Conservation (phyloP, 92 coral and sea anemone species). For the Palythoa grandiflora region DNA sequence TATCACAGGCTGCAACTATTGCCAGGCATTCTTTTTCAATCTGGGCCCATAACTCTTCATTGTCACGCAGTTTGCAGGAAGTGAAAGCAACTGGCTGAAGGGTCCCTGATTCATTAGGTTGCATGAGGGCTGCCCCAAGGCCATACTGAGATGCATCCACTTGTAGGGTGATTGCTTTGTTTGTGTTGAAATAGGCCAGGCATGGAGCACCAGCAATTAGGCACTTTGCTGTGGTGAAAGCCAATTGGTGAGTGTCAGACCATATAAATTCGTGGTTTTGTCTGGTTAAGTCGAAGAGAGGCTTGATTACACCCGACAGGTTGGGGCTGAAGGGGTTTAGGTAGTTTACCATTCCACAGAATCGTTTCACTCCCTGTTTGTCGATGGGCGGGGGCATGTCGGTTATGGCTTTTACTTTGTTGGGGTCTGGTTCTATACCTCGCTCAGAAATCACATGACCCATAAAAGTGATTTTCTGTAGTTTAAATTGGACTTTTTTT, state of each 20-base stretch:
- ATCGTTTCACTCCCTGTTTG: slow-evolving; percentile 37
- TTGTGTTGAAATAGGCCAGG: slow-evolving; percentile 48
- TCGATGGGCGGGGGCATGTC: slow-evolving; percentile 49
- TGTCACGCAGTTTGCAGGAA: slow-evolving; percentile 40
- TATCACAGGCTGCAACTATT: slow-evolving; percentile 46
- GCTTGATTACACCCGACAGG: slow-evolving; percentile 54
- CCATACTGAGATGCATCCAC: slow-evolving; percentile 46
- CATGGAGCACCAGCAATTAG: slow-evolving; percentile 43
- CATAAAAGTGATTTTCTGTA: slow-evolving; percentile 46
- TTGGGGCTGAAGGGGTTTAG: slow-evolving; percentile 38
- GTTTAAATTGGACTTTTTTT: slow-evolving; percentile 56
- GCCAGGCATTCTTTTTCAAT: slow-evolving; percentile 46
- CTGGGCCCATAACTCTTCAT: slow-evolving; percentile 40
- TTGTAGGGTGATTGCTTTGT: slow-evolving; percentile 41
- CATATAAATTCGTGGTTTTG: slow-evolving; percentile 40
- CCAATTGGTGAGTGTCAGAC: slow-evolving; percentile 43
- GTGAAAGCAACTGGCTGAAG: slow-evolving; percentile 52
- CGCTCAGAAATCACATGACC: slow-evolving; percentile 51
- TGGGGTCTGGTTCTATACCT: slow-evolving; percentile 50
- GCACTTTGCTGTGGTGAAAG: slow-evolving; percentile 51
- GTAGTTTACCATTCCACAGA: slow-evolving; percentile 41
- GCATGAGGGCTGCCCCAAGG: slow-evolving; percentile 46
- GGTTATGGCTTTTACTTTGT: slow-evolving; percentile 42
- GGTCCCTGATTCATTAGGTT: slow-evolving; percentile 23
- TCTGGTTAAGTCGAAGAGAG: slow-evolving; percentile 45